Evolutionary conservation across 1,140 invertebrate genomes (phyloP).

Genomic region (Drosophila willistoni): DNA sequence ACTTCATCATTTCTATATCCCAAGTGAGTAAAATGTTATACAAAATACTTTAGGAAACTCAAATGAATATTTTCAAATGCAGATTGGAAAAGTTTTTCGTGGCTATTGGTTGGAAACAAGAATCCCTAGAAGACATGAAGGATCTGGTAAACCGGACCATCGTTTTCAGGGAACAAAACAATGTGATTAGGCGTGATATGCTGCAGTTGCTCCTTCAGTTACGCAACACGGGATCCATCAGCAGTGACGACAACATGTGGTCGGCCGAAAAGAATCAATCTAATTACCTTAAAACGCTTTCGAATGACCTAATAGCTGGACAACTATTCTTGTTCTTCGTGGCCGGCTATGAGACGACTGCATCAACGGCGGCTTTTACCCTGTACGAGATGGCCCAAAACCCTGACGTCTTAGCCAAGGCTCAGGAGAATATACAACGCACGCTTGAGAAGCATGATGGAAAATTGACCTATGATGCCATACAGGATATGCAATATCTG

Average conservation of each 20-base stretch:
- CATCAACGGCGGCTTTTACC: slow-evolving; percentile 85
- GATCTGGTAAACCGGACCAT: slow-evolving; percentile 84
- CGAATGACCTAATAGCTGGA: slow-evolving; percentile 84
- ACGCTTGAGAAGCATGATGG: slow-evolving; percentile 82
- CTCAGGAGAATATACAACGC: slow-evolving; percentile 84
- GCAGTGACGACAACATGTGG: slow-evolving; percentile 57
- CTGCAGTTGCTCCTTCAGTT: slow-evolving; percentile 85
- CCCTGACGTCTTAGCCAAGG: slow-evolving; percentile 54
- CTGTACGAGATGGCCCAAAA: slow-evolving; percentile 85
- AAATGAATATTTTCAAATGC: too few relatives aligned
- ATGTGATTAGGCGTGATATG: slow-evolving; percentile 84
- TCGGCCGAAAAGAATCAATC: slow-evolving; percentile 41
- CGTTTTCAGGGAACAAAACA: slow-evolving; percentile 83
- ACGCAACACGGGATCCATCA: slow-evolving; percentile 82
- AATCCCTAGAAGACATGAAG: slow-evolving; percentile 36
- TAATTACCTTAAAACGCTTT: slow-evolving; percentile 64
- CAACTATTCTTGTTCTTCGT: slow-evolving; percentile 87
- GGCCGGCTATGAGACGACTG: slow-evolving; percentile 90
- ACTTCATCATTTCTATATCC: slow-evolving; percentile 63
- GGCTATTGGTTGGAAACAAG: slow-evolving; percentile 41
- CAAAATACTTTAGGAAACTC: too few relatives aligned
- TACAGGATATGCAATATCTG: slow-evolving; percentile 85
- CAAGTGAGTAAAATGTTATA: slow-evolving; percentile 34
- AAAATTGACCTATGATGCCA: slow-evolving; percentile 84
- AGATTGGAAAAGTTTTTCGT: slow-evolving; percentile 53